Base-by-base conservation (phyloP, 2,888 invertebrate species). In the Xylophagus ater region DNA sequence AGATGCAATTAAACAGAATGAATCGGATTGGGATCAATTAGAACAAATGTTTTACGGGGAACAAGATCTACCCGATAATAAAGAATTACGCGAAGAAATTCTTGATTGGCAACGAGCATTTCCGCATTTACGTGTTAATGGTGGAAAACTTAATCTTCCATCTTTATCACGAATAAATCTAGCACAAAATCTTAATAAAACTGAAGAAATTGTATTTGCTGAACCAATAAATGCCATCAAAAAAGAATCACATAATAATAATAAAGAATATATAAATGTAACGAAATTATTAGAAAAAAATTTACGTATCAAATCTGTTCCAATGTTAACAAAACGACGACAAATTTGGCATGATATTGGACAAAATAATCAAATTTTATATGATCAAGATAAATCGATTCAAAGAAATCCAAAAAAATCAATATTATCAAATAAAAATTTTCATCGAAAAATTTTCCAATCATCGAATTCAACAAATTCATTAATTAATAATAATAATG, bases 1-100 rank as follows among this genome's bases (percentile, higher is more conserved):
- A 40, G 65, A 65, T 53, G 63, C 65, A 12, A 60, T 65, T 10
- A 62, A 62, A 36, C 58, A 63, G 44, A 65, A 65, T 41, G 57
- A 60, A 47, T 42, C 55, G 13, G 62, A 59, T 45, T 65, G 65
- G 65, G 61, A 64, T 37, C 54, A 53, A 10, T 55, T 65, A 4
- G 64, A 65, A 30, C 50, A 58, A 7, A 57, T 62, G 53, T 48
- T 65, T 25, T 51, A 53, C 21, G 60, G 60, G 0, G 54, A 60
- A 39, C 53, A 62, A 21, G 28, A 47, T 0, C 33, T 63, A 14
- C 44, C 52, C 1, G 53, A 54, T 1, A 53, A 55, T 21, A 48
- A 53, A 2, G 62, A 63, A 19, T 44, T 63, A 8, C 53, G 53
- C 2, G 52, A 55, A 17, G 65, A 65, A 49, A 58, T 65, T 25